Conservation (phyloP, 2,888 invertebrate genomes). For the Pandemis cinnamomeana region DNA sequence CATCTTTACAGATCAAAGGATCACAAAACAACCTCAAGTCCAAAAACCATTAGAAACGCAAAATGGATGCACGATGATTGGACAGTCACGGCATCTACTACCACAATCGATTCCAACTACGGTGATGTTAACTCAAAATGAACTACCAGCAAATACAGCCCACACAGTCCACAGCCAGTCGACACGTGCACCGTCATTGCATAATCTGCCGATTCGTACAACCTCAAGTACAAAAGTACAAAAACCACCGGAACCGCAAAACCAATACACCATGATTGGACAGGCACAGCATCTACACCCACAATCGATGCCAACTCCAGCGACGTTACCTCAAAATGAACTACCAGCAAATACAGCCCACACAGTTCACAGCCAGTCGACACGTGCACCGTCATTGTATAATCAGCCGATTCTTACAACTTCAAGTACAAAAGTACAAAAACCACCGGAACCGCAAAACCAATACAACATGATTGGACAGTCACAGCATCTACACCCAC, state of each 20-base stretch:
- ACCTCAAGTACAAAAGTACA: no score
- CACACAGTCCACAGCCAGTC: neutral
- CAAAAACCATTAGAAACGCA: slow-evolving; percentile 1
- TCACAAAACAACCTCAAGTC: neutral
- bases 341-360: no score
- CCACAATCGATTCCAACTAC: neutral
- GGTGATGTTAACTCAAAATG: neutral
- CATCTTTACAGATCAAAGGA: neutral
- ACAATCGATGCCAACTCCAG: neutral
- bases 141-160: neutral
- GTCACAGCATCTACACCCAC: no score
- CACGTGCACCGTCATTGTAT: no score
- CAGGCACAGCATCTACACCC: no score
- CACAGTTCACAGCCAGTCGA: no score
- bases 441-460: no score
- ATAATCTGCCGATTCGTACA: neutral
- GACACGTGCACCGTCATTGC: neutral
- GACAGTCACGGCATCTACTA: neutral
- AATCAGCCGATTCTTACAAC: no score
- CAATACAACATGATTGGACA: no score
- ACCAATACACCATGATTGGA: no score
- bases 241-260: no score
- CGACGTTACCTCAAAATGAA: neutral
- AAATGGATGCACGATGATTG: neutral
- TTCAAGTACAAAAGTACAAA: no score